Conservation (phyloP, 2,797 vertebrate species). For the Rhadinocentrus ornatus region DNA sequence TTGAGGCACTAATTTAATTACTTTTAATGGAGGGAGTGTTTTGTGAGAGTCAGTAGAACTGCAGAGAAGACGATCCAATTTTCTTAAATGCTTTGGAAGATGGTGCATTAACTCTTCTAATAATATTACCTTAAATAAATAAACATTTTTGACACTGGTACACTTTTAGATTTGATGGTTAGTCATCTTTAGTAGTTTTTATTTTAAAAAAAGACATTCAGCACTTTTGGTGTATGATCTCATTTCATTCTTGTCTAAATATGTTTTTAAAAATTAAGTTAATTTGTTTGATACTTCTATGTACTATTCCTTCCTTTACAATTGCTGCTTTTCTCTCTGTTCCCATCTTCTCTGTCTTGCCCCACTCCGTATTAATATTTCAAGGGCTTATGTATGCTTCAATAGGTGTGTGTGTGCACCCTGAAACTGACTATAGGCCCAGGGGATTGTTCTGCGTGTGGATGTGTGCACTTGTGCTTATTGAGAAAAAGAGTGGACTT, state of each 20-base stretch:
- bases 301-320: slow-evolving; percentile 23
- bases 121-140: neutral
- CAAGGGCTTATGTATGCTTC: slow-evolving; percentile 75
- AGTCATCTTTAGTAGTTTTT: neutral
- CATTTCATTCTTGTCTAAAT: neutral
- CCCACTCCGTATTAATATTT: slow-evolving; percentile 75
- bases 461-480: slow-evolving; percentile 20
- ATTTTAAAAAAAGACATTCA: neutral
- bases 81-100: slow-evolving; percentile 16
- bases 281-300: neutral
- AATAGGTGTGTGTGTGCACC: slow-evolving; percentile 61
- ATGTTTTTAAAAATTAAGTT: too few relatives aligned
- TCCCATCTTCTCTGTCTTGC: slow-evolving; percentile 21
- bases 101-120: slow-evolving; percentile 10
- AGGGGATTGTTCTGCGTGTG: slow-evolving; percentile 27
- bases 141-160: neutral
- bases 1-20: slow-evolving; percentile 53
- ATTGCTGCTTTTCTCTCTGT: slow-evolving; percentile 1
- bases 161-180: neutral
- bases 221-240: too few relatives aligned
- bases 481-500: slow-evolving; percentile 9
- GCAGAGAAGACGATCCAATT: neutral
- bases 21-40: slow-evolving; percentile 31
- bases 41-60: neutral
- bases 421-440: slow-evolving; percentile 60